phyloP scores from a whole-genome alignment of 2,113 vertebrate genomes.

The Heterotilapia buettikoferi region DNA sequence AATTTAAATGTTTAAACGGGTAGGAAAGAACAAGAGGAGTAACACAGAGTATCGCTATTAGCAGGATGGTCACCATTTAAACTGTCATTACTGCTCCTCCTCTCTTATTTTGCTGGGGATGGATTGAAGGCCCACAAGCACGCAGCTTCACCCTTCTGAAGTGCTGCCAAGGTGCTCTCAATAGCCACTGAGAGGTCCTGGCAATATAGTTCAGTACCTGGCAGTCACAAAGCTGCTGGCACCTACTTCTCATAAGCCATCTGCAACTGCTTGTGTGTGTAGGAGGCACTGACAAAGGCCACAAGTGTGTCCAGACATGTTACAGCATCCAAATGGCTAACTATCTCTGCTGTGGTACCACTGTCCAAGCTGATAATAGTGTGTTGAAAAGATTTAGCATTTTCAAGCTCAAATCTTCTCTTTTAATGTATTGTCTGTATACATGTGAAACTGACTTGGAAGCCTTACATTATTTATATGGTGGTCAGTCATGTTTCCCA shows the following conservation, averaged over 20 bases:
- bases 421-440: background rate
- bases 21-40: background rate
- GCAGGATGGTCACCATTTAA: background rate
- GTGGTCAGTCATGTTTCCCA: background rate
- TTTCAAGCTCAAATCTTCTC: background rate
- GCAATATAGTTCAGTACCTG: conserved; percentile 49
- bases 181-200: conserved; percentile 41
- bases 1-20: background rate
- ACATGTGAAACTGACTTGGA: background rate
- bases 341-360: background rate
- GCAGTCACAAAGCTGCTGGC: conserved; percentile 50
- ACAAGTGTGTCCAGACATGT: conserved; percentile 38
- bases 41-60: background rate
- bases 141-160: conserved; percentile 21
- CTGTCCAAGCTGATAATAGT: background rate
- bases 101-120: conserved; percentile 2
- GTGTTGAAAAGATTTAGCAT: background rate
- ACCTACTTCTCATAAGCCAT: conserved; percentile 42
- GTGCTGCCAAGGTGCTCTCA: conserved; percentile 46
- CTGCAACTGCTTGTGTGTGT: conserved; percentile 50
- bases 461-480: background rate
- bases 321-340: conserved; percentile 14
- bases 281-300: conserved; percentile 32
- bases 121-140: conserved; percentile 11
- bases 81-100: background rate